A percentile compares a stretch with the other conserved stretches of the same genome.
These are phyloP conservation scores for Brachyptera risi DNA, from an alignment of 2,888 invertebrate species.

Conservation along the genomic window DNA sequence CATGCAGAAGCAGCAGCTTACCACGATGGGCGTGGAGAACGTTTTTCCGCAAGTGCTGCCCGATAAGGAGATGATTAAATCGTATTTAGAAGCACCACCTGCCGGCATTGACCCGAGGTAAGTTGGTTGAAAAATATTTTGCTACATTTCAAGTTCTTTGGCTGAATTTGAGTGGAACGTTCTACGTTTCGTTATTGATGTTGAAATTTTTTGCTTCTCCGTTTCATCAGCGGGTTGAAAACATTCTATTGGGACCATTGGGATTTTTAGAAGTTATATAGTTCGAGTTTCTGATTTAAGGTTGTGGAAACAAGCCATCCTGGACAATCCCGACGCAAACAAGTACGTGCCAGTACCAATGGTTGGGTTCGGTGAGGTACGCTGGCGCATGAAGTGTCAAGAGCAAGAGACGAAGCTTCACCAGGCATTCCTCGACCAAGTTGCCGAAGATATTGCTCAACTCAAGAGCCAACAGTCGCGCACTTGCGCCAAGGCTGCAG, in stretches of 20 bases:
- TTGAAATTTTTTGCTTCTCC: too few species aligned
- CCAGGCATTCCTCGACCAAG: constrained; percentile 72
- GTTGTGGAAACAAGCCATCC: constrained; percentile 93
- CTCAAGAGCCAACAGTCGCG: constrained; percentile 77
- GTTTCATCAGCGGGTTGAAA: too few species aligned
- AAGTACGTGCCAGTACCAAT: constrained; percentile 91
- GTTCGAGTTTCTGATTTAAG: too few species aligned
- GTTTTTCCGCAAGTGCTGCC: constrained; percentile 71
- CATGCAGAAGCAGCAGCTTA: constrained; percentile 66
- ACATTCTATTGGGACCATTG: too few species aligned
- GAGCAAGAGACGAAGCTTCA: constrained; percentile 80
- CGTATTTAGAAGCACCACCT: constrained; percentile 89
- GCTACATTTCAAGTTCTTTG: too few species aligned
- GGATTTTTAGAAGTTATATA: too few species aligned
- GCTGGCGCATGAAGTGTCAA: constrained; percentile 77
- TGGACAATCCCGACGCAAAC: constrained; percentile 90
- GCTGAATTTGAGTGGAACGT: too few species aligned
- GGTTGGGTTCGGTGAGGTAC: constrained; percentile 72
- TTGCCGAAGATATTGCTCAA: constrained; percentile 70
- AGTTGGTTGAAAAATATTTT: too few species aligned
- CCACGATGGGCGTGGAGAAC: constrained; percentile 65
- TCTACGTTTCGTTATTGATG: too few species aligned
- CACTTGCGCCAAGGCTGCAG: constrained; percentile 73
- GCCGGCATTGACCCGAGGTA: constrained; percentile 48
- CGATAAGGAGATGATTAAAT: constrained; percentile 72